These are phyloP conservation scores for Echeneis naucrates DNA, from an alignment of 2,797 vertebrate species.

Conservation along the genomic window DNA sequence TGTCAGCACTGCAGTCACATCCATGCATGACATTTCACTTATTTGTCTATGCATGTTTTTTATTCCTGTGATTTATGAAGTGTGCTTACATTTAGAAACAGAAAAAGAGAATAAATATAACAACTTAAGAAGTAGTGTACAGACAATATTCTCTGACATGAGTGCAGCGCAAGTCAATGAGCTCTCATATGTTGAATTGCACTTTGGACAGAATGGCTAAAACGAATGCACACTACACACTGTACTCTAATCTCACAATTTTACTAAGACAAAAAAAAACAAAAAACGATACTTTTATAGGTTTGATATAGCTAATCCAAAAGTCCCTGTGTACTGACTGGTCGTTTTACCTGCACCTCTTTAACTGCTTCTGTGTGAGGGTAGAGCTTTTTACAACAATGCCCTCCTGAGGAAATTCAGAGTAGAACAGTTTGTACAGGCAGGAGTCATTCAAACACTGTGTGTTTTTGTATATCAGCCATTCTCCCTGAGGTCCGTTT, in stretches of 20 bases:
- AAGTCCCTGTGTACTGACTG: slow-evolving; percentile 18
- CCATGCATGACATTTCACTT: slow-evolving; percentile 39
- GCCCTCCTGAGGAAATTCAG: slow-evolving; percentile 71
- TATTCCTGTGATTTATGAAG: slow-evolving; percentile 26
- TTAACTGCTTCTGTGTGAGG: slow-evolving; percentile 9
- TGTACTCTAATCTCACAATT: not conserved
- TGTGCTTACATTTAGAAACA: not conserved
- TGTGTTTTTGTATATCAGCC: slow-evolving; percentile 11
- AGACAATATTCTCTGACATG: slow-evolving; percentile 8
- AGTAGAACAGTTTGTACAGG: slow-evolving; percentile 48
- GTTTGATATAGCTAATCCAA: not conserved
- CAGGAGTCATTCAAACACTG: slow-evolving; percentile 5
- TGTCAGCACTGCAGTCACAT: not conserved
- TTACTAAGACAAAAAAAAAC: not conserved
- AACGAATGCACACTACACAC: slow-evolving; percentile 1
- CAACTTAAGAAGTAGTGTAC: slow-evolving; percentile 2
- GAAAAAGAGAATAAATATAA: not conserved
- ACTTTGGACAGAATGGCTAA: not conserved
- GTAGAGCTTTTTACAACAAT: slow-evolving; percentile 69
- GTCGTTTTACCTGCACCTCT: slow-evolving; percentile 20
- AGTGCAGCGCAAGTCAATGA: slow-evolving; percentile 38
- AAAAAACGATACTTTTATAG: fast-evolving
- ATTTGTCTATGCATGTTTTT: slow-evolving; percentile 31
- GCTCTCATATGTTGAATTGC: slow-evolving; percentile 16
- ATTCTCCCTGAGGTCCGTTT: not conserved